A percentile compares a stretch with the other conserved stretches of the same genome.
These are phyloP conservation scores for Idaea dimidiata DNA, from an alignment of 2,888 invertebrate species.

Conservation along the genomic window DNA sequence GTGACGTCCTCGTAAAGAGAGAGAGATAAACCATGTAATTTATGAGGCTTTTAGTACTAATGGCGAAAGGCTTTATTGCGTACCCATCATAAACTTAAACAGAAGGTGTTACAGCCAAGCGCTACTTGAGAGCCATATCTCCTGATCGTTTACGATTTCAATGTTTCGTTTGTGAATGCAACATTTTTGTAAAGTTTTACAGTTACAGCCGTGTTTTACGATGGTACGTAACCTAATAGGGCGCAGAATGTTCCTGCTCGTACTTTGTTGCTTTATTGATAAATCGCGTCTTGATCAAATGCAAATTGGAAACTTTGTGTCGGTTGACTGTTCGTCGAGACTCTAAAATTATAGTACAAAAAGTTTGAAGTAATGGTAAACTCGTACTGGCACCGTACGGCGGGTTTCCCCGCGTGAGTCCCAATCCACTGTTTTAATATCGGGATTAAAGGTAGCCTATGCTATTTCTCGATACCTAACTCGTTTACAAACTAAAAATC, in stretches of 20 bases:
- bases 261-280: constrained; percentile 6
- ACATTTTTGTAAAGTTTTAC: constrained; percentile 20
- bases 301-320: not conserved
- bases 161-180: constrained; percentile 18
- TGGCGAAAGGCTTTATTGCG: constrained; percentile 56
- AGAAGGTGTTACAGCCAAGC: constrained; percentile 22
- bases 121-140: constrained; percentile 41
- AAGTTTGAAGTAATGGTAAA: too few species aligned
- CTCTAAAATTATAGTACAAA: too few species aligned
- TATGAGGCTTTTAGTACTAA: constrained; percentile 62
- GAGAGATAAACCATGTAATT: constrained; percentile 59
- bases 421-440: too few species aligned
- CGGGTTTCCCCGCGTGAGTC: too few species aligned
- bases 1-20: constrained; percentile 27
- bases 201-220: constrained; percentile 14
- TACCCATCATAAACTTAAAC: constrained; percentile 44
- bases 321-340: not conserved
- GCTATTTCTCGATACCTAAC: too few species aligned
- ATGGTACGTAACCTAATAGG: constrained; percentile 10
- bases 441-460: too few species aligned
- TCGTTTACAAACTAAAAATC: too few species aligned
- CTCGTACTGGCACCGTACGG: too few species aligned
- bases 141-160: constrained; percentile 19
- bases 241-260: constrained; percentile 9
- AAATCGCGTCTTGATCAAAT: not conserved